Base-by-base conservation (phyloP, 2,797 vertebrate genomes). In the Danionella dracula region DNA sequence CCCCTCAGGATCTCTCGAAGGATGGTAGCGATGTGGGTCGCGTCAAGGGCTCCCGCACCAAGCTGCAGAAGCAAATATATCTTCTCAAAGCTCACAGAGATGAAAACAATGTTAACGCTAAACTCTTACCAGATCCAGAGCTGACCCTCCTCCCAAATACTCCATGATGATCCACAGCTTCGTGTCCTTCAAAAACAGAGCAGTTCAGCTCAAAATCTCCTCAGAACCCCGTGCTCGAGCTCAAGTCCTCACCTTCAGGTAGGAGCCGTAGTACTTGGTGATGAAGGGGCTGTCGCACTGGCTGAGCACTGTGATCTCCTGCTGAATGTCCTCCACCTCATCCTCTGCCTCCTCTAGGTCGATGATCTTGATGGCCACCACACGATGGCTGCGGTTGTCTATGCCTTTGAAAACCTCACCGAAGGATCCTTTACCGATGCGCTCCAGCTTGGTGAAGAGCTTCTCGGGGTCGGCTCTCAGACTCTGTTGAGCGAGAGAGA, bases 101-200 rank as follows among this genome's bases (percentile, higher is more conserved):
- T 41, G 17, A 6, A 27, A 27, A 6, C 23, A n/a, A n/a, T n/a
- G 23, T 27, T 27, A 3, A 3, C 23, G 19, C 34, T 12, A 4
- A 40, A 6, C 63, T 90, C 93, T 93, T 86, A 99, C 96, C 70
- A 99, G 89, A 86, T 99, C 96, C 73, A 99, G 86, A 1, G 96
- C 96, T 19, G 96, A 99, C 71, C 96, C 96, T 78, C 96, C 96
- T 51, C 96, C 96, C 67, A 98, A 88, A 76, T 99, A 99, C 69
- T 99, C 96, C 96, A 99, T 99, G 82, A 99, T 98, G 81, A 99
- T 99, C 96, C 96, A 99, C 82, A 99, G 85, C 76, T 99, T 98
- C 75, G 96, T 95, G 74, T 94, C 92, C 96, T 99, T 81, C n/a
- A 76, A 67, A n/a, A 65, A n/a, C n/a, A n/a, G n/a, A 4, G 44